Evolutionary conservation across 2,113 vertebrate species (phyloP), one percentile per base, ranked within the genome.

Genomic region (Hippocampus barbouri): DNA sequence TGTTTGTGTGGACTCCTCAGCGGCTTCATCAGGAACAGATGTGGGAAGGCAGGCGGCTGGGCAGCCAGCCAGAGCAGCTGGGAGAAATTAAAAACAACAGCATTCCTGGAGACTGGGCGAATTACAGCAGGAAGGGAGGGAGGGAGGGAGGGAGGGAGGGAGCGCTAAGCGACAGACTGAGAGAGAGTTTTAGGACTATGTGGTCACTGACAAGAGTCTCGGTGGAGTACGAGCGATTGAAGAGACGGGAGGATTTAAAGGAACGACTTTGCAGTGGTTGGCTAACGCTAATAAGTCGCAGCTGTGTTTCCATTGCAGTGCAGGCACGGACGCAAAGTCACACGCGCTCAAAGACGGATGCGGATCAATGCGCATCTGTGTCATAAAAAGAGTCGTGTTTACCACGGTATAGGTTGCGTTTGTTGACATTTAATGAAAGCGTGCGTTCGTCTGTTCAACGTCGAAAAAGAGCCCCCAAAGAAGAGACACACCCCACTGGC

Each of bases 1-100:
- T 94, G 89, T 94, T 94, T 92, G 91, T 93, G 89, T 91, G 92
- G 91, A 90, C 90, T 88, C 89, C 79, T 72, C 83, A 86, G 85
- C 84, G 82, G 80, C 85, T 82, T 94, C 92, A 96, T 92, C 89
- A 91, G 90, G 93, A 93, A 91, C 95, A 96, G 95, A 96, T 95
- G 94, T 93, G 91, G 91, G 89, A 91, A 94, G 91, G 92, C 94
- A 92, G 91, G 92, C 92, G 88, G 91, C 87, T 86, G 91, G 93
- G 93, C 91, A 90, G 80, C 76, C 84, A 90, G 92, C 93, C 88
- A 70, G 86, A 94, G 93, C 86, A 92, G 92, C 94, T 94, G 94
- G 94, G 93, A 94, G 91, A 93, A 92, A 93, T 94, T 94, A 96
- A 90, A 86, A 91, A 92, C 92, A 93, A 83, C 89, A 91, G 91